Conservation (phyloP, 2,113 vertebrate genomes). For the Dromas ardeola region DNA sequence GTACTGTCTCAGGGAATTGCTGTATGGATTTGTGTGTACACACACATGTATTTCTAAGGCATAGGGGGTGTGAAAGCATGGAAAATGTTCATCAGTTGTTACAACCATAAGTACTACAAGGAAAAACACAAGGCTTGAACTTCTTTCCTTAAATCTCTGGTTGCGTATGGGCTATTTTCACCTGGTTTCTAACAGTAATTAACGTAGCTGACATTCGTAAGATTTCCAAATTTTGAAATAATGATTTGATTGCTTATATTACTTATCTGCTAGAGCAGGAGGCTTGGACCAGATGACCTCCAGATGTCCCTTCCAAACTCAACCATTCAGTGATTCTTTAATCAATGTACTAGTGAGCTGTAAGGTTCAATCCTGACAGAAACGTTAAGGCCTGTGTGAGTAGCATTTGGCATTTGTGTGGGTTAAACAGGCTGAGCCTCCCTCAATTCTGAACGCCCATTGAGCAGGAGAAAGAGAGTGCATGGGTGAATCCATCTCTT, state of each 20-base stretch:
- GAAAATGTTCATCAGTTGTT: background rate
- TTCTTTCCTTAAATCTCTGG: background rate
- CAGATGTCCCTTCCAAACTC: background rate
- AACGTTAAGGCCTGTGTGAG: background rate
- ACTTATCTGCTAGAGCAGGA: background rate
- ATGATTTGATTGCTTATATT: background rate
- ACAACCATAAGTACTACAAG: background rate
- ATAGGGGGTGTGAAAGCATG: fast-evolving
- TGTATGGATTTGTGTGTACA: background rate
- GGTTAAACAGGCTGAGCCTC: background rate
- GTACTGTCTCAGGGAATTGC: background rate
- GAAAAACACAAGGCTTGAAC: background rate
- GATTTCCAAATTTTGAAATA: background rate
- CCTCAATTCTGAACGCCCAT: background rate
- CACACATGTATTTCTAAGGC: background rate
- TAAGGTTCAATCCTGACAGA: background rate
- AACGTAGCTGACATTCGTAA: background rate
- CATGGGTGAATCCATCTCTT: background rate
- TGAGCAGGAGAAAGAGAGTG: background rate
- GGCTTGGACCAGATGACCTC: background rate
- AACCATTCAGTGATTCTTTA: background rate
- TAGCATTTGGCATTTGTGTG: background rate
- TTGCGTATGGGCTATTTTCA: background rate
- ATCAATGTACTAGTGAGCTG: background rate
- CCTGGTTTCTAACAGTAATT: background rate